A percentile compares a stretch with the other conserved stretches of the same genome.
phyloP scores from a whole-genome alignment of 2,797 vertebrate species.

The Semotilus atromaculatus region DNA sequence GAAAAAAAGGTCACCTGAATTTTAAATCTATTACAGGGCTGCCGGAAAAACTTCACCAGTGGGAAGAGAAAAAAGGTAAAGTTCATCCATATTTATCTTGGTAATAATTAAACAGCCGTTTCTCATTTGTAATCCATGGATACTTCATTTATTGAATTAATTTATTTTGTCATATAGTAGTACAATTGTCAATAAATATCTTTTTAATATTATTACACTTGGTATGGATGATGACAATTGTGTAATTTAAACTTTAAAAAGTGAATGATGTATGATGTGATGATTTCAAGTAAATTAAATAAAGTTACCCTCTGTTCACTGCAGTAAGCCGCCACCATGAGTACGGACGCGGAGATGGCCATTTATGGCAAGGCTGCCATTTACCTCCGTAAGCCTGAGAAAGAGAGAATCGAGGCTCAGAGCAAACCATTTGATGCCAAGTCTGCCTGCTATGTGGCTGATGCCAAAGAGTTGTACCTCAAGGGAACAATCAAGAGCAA shows the following conservation, averaged over 20 bases:
- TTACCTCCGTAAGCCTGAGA: conserved; percentile 78
- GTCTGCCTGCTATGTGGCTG: conserved; percentile 78
- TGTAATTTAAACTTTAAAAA: not conserved
- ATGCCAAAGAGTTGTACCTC: conserved; percentile 72
- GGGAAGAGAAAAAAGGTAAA: conserved; percentile 9
- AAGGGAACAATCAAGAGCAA: conserved; percentile 78
- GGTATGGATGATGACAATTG: not conserved
- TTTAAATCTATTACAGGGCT: conserved; percentile 10
- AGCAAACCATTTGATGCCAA: conserved; percentile 82
- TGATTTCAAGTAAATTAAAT: not conserved
- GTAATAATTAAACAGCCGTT: not conserved
- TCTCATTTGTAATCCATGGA: not conserved
- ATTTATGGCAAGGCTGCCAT: conserved; percentile 74
- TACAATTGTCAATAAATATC: not conserved
- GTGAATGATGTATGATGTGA: not conserved
- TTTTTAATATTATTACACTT: not conserved
- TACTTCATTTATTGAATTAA: not conserved
- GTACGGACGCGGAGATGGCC: conserved; percentile 79
- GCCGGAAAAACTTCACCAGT: not conserved
- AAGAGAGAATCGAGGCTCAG: conserved; percentile 80
- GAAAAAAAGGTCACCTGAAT: not conserved
- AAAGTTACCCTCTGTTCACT: not conserved
- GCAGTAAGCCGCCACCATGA: conserved; percentile 72
- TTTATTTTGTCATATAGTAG: not conserved
- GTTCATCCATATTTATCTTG: not conserved